These are phyloP conservation scores for Gymnocheta viridis DNA, from an alignment of 2,888 invertebrate genomes.

Conservation along the genomic window DNA sequence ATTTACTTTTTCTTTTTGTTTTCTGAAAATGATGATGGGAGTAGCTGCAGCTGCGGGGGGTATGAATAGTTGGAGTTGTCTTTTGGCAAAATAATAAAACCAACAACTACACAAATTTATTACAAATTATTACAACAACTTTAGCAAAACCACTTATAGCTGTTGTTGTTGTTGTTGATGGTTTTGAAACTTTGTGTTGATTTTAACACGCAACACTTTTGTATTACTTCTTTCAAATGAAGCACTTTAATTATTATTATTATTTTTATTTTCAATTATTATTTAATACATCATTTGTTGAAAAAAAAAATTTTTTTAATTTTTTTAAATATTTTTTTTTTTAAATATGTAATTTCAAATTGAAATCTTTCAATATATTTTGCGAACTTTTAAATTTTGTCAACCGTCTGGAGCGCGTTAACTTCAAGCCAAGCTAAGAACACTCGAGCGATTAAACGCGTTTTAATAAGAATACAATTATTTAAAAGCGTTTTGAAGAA, in stretches of 20 bases:
- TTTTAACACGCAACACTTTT: slow-evolving; percentile 46
- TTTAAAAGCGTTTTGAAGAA: slow-evolving; percentile 77
- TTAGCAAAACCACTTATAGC: background rate
- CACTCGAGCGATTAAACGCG: slow-evolving; percentile 79
- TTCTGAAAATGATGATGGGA: background rate
- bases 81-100: slow-evolving; percentile 13
- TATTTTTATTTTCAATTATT: slow-evolving; percentile 11
- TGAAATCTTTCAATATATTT: slow-evolving; percentile 19
- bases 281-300: background rate
- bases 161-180: slow-evolving; percentile 13
- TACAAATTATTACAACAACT: slow-evolving; percentile 29
- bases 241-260: background rate
- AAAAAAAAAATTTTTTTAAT: background rate
- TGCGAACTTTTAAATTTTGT: slow-evolving; percentile 30
- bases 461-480: slow-evolving; percentile 77
- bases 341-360: background rate
- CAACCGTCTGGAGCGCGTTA: slow-evolving; percentile 54
- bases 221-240: background rate
- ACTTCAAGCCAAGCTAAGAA: slow-evolving; percentile 74
- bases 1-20: slow-evolving; percentile 40
- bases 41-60: background rate
- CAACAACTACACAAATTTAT: slow-evolving; percentile 5
- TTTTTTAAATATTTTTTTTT: slow-evolving; percentile 5
- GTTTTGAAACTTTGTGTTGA: background rate
- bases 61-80: background rate